Percentiles rank a stretch among this genome's conserved stretches.
These are phyloP conservation scores for Leptopilina myrica DNA, from an alignment of 2,888 invertebrate species.

Conservation along the genomic window DNA sequence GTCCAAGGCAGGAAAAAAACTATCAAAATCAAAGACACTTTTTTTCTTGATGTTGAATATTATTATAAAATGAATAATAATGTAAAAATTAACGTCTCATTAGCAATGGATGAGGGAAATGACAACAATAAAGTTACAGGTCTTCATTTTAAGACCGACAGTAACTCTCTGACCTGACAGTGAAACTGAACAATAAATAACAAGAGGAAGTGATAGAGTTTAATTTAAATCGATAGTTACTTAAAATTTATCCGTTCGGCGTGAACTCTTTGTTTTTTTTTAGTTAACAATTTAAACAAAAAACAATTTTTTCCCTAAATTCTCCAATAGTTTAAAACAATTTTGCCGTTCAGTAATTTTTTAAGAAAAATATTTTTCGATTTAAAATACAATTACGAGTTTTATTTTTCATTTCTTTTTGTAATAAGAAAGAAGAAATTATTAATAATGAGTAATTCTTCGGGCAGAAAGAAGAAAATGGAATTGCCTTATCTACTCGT, in stretches of 20 bases:
- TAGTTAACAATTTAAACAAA: neutral
- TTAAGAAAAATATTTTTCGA: neutral
- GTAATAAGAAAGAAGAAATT: neutral
- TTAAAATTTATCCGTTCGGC: neutral
- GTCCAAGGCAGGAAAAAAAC: neutral
- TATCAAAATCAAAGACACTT: neutral
- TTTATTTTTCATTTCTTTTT: too few relatives aligned
- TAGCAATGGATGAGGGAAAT: conserved; percentile 28
- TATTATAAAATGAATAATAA: conserved; percentile 8
- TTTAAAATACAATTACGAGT: too few relatives aligned
- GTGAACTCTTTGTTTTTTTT: neutral
- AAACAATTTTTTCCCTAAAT: neutral
- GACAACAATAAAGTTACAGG: conserved; percentile 2
- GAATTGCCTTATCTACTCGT: conserved; percentile 14
- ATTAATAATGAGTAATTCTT: neutral
- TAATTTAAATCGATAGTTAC: neutral
- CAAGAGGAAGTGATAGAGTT: conserved; percentile 12
- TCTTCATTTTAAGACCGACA: conserved; percentile 18
- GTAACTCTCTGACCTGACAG: conserved; percentile 29
- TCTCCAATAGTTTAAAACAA: neutral
- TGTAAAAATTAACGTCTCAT: conserved; percentile 22
- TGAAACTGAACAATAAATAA: conserved; percentile 8
- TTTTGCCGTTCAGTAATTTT: neutral
- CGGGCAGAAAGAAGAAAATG: conserved; percentile 9
- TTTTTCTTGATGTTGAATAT: neutral